Evolutionary conservation across 2,113 vertebrate genomes (phyloP).

Genomic region (Macquaria australasica): DNA sequence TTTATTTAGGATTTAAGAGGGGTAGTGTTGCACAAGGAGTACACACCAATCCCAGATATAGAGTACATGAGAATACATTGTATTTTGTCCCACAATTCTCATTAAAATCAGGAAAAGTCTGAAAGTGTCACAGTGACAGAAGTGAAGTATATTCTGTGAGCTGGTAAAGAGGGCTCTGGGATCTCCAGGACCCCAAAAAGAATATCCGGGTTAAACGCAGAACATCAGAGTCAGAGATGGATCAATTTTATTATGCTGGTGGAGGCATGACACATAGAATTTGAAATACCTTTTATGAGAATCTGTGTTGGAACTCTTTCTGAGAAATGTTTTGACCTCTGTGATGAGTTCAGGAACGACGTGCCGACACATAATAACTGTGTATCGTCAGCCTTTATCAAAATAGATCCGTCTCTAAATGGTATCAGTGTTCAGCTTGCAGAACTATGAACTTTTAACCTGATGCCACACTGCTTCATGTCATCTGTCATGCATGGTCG

Average conservation of each 20-base stretch:
- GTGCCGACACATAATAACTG: neutral
- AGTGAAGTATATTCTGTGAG: neutral
- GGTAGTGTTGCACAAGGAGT: neutral
- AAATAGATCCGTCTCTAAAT: slow-evolving; percentile 18
- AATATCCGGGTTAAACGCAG: neutral
- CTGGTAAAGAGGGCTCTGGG: neutral
- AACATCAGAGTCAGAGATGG: neutral
- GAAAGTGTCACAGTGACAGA: too few species aligned
- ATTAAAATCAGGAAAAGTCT: neutral
- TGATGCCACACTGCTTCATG: neutral
- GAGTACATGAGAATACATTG: neutral
- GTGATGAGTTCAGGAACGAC: slow-evolving; percentile 13
- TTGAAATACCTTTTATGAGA: slow-evolving; percentile 18
- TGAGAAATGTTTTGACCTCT: slow-evolving; percentile 31
- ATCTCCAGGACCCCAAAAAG: too few species aligned
- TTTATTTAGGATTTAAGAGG: neutral
- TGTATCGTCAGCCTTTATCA: slow-evolving; percentile 24
- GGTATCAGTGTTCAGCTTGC: slow-evolving; percentile 29
- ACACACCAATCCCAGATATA: neutral
- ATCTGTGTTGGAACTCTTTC: neutral
- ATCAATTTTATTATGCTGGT: neutral
- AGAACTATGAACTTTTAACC: slow-evolving; percentile 22
- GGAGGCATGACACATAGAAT: neutral
- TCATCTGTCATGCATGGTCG: neutral
- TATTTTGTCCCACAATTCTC: neutral